Evolutionary conservation across 1,140 invertebrate genomes (phyloP).

Genomic region (Pseudomyrmex concolor): DNA sequence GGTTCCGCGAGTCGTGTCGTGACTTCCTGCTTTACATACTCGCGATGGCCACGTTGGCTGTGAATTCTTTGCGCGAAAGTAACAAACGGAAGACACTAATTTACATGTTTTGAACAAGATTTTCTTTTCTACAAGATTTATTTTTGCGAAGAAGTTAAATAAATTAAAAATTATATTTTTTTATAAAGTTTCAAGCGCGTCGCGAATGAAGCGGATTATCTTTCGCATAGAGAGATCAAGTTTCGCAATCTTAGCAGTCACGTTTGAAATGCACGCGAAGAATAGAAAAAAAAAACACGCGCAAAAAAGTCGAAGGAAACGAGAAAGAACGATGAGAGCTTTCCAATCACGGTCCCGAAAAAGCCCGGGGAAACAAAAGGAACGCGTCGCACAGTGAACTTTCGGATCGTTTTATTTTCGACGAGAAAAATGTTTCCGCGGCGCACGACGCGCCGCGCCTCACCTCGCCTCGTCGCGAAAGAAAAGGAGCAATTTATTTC

Average conservation of each 20-base stretch:
- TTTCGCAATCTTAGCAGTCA: not conserved
- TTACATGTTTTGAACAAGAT: too few species aligned
- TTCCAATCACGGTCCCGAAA: conserved; percentile 41
- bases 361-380: conserved; percentile 36
- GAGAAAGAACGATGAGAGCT: conserved; percentile 51
- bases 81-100: too few species aligned
- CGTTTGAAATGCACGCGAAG: conserved; percentile 35
- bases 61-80: too few species aligned
- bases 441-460: conserved; percentile 7
- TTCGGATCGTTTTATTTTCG: conserved; percentile 54
- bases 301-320: conserved; percentile 28
- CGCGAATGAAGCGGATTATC: conserved; percentile 11
- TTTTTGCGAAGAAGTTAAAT: not conserved
- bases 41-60: too few species aligned
- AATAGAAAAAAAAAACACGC: conserved; percentile 6
- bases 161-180: conserved; percentile 15
- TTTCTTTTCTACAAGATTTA: not conserved
- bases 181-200: conserved; percentile 6
- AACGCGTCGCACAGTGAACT: conserved; percentile 42
- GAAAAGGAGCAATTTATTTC: conserved; percentile 60
- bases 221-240: conserved; percentile 8
- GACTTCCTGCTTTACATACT: not conserved
- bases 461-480: not conserved
- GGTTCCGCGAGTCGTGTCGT: not conserved
- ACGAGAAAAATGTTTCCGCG: conserved; percentile 50